Base-by-base conservation (phyloP, 2,113 vertebrate genomes). In the Falco punctatus region DNA sequence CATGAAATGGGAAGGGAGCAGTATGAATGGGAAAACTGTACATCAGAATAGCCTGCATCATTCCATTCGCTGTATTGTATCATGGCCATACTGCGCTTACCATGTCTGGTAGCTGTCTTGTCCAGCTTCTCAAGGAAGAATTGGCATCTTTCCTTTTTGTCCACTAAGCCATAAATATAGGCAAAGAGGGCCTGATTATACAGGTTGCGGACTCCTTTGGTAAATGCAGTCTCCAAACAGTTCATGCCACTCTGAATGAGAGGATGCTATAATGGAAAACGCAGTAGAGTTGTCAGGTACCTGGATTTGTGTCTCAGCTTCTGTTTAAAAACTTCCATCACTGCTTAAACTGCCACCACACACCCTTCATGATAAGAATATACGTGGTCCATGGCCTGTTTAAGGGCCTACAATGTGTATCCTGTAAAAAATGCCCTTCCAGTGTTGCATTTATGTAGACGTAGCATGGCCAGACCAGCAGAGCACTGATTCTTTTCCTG, bases 171-270 rank as follows among this genome's bases (percentile, higher is more conserved):
- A n/a, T 91, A 96, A 54, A 27, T 58, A 11, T 97, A 97, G 70
- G 96, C 96, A 90, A 96, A 80, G 49, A 97, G 96, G 54, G 96
- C 96, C 30, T 96, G 91, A 66, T 87, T 96, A 5, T 96, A 96
- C 15, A 91, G 54, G 70, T 87, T 84, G 44, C 93, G 62, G 26
- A 96, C 24, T 10, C 91, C 89, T 1, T 52, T 91, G 84, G 15
- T 24, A 85, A 85, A 94, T 9, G 96, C 96, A 32, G 87, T 61
- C 61, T 96, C 96, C 94, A 97, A 65, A 79, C 96, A 97, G 70
- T 49, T 95, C 92, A 96, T 90, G 73, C 96, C 96, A 2, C 64
- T 88, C 70, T 22, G 81, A 75, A 97, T 0, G 0, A 97, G 4
- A 16, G 96, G 90, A 40, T 96, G 87, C 96, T 97, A 52, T 21